phyloP scores from a whole-genome alignment of 2,797 vertebrate species.

The Bradypus variegatus region DNA sequence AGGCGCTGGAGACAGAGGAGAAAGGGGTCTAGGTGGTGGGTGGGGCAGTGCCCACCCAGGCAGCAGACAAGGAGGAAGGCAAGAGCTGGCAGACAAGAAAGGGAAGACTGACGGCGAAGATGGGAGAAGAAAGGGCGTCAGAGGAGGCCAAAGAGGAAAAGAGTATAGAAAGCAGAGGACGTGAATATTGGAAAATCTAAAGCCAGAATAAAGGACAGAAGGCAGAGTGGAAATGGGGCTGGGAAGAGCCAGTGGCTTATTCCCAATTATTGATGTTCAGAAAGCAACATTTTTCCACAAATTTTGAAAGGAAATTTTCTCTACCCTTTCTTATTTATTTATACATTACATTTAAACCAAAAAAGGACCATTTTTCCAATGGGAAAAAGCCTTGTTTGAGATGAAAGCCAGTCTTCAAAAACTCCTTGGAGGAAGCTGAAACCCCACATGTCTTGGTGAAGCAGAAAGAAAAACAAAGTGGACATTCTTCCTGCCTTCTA shows the following conservation, averaged over 20 bases:
- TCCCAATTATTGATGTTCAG: slow-evolving; percentile 35
- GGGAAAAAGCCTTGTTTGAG: slow-evolving; percentile 68
- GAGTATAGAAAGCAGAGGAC: not conserved
- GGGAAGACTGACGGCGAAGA: not conserved
- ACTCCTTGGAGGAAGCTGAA: slow-evolving; percentile 73
- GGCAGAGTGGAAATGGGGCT: not conserved
- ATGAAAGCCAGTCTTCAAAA: slow-evolving; percentile 76
- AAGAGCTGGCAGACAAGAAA: not conserved
- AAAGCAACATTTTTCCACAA: not conserved
- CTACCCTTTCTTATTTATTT: slow-evolving; percentile 61
- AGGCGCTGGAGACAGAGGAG: not conserved
- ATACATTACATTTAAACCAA: slow-evolving; percentile 58
- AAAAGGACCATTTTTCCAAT: slow-evolving; percentile 42
- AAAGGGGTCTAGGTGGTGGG: no score
- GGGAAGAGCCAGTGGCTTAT: not conserved
- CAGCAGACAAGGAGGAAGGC: not conserved
- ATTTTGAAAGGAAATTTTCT: slow-evolving; percentile 53
- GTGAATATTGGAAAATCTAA: not conserved
- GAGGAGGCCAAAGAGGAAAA: not conserved
- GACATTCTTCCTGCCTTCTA: slow-evolving; percentile 70
- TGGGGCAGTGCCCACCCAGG: accelerated
- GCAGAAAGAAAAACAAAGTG: slow-evolving; percentile 76
- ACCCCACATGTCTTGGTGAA: slow-evolving; percentile 70
- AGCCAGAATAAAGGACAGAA: not conserved
- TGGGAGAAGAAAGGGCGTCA: not conserved